phyloP scores from a whole-genome alignment of 2,113 vertebrate species.

The Gorsachius goisagi region DNA sequence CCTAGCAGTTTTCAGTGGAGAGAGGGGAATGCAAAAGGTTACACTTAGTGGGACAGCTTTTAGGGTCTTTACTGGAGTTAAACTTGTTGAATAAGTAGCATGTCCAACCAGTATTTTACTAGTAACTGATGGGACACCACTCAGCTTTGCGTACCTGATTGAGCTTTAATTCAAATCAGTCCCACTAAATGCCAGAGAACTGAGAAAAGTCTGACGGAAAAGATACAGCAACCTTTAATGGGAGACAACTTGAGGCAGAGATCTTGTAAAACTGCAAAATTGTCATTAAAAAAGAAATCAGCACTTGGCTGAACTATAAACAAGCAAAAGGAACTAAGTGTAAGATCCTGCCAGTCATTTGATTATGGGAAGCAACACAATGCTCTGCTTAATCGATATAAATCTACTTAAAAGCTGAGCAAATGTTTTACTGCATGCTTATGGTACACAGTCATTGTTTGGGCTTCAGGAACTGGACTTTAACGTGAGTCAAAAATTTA shows the following conservation, averaged over 20 bases:
- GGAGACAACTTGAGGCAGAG: not conserved
- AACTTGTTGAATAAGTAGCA: not conserved
- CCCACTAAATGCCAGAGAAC: not conserved
- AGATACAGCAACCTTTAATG: not conserved
- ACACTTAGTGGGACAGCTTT: not conserved
- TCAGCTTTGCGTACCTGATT: not conserved
- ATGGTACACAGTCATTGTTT: not conserved
- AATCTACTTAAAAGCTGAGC: not conserved
- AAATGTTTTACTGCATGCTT: not conserved
- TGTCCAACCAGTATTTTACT: not conserved
- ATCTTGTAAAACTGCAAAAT: not conserved
- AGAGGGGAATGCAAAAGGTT: not conserved
- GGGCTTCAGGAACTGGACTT: not conserved
- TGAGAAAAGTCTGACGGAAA: not conserved
- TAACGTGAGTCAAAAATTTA: not conserved
- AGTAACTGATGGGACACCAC: not conserved
- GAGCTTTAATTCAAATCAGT: not conserved
- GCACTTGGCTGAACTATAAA: not conserved
- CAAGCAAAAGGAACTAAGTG: not conserved
- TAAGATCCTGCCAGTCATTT: constrained; percentile 1
- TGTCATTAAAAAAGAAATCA: not conserved
- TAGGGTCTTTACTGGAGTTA: not conserved
- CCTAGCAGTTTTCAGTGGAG: not conserved
- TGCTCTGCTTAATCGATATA: not conserved
- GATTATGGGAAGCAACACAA: not conserved